Percentiles rank a stretch among this genome's conserved stretches.
Conservation (phyloP, 1,140 invertebrate species). For the Trichomalopsis sarcophagae region DNA sequence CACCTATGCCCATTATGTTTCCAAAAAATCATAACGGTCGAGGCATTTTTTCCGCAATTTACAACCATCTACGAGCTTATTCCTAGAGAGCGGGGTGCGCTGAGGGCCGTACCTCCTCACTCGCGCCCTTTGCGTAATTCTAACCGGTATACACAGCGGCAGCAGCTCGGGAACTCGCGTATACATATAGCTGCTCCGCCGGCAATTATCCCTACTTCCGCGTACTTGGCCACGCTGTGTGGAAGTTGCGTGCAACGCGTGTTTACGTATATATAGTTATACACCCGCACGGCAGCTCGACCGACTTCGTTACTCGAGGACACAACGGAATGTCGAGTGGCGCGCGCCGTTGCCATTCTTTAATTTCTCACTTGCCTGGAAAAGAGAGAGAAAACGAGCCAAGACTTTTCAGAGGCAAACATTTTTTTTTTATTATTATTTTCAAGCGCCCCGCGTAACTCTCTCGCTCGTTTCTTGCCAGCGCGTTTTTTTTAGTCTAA, state of each 20-base stretch:
- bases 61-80: conserved; percentile 5
- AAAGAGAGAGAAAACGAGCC: neutral
- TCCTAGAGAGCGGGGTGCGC: conserved; percentile 25
- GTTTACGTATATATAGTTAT: neutral
- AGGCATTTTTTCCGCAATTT: neutral
- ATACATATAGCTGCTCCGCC: neutral
- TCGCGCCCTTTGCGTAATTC: conserved; percentile 42
- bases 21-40: neutral
- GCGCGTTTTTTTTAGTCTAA: conserved; percentile 15
- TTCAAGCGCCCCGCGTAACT: neutral
- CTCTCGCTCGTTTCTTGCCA: neutral
- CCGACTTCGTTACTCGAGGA: conserved; percentile 44
- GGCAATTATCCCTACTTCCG: conserved; percentile 53
- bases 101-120: neutral
- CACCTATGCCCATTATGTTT: no score
- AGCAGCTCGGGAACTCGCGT: conserved; percentile 39
- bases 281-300: conserved; percentile 1
- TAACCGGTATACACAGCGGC: neutral
- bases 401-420: neutral
- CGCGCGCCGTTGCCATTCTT: conserved; percentile 35
- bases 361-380: conserved; percentile 40
- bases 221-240: neutral
- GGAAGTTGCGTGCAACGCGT: neutral
- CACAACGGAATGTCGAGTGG: conserved; percentile 49
- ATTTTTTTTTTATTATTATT: conserved; percentile 27